Evolutionary conservation across 2,113 vertebrate genomes (phyloP).

Genomic region (Stigmatopora argus): DNA sequence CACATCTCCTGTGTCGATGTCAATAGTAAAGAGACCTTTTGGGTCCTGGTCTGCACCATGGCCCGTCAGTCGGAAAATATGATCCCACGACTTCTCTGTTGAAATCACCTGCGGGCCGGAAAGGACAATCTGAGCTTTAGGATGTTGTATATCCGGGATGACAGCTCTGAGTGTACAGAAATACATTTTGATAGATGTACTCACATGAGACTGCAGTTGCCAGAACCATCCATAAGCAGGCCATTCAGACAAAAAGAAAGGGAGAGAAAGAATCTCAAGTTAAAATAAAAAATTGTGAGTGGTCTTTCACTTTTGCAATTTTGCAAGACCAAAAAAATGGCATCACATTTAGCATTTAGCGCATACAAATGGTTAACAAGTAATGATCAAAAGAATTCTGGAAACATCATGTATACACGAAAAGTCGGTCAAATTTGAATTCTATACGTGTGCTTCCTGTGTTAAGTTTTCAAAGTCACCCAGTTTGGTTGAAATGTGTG

Average conservation of each 20-base stretch:
- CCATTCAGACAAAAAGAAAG: constrained; percentile 18
- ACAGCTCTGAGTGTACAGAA: not conserved
- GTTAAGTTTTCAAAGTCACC: not conserved
- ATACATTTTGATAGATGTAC: constrained; percentile 31
- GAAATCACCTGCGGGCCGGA: constrained; percentile 78
- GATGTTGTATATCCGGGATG: not conserved
- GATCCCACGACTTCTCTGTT: constrained; percentile 72
- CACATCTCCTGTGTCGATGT: constrained; percentile 82
- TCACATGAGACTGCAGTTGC: constrained; percentile 62
- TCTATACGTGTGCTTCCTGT: too few species aligned
- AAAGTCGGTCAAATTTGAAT: too few species aligned
- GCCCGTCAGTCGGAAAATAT: constrained; percentile 85
- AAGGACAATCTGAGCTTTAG: constrained; percentile 6
- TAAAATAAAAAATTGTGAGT: not conserved
- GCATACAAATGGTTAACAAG: too few species aligned
- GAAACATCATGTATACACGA: not conserved
- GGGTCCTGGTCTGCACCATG: constrained; percentile 90
- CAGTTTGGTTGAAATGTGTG: not conserved
- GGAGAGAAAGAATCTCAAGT: constrained; percentile 27
- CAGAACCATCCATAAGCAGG: constrained; percentile 31
- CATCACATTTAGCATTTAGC: not conserved
- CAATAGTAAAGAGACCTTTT: constrained; percentile 86
- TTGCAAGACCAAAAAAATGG: not conserved
- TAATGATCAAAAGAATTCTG: not conserved
- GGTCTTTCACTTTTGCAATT: too few species aligned